phyloP scores from a whole-genome alignment of 2,113 vertebrate genomes.

The Dolichallabes microphthalmus region DNA sequence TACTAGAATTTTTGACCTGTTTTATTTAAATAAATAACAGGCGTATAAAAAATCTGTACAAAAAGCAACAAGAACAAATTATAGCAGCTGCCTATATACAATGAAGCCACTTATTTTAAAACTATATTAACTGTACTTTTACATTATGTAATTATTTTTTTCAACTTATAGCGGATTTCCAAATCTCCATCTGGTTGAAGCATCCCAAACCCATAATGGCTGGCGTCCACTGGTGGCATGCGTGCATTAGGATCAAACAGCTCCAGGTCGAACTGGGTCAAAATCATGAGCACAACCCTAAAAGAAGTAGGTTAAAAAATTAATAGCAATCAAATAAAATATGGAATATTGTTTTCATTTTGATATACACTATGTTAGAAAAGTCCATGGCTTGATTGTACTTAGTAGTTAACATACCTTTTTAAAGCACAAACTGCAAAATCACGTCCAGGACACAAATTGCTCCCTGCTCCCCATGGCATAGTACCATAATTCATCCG shows the following conservation, averaged over 20 bases:
- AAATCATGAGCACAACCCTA: conserved; percentile 76
- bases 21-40: conserved; percentile 19
- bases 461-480: conserved; percentile 79
- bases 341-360: not conserved
- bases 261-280: conserved; percentile 75
- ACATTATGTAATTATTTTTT: conserved; percentile 56
- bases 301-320: conserved; percentile 23
- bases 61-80: not conserved
- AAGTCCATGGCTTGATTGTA: not conserved
- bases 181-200: conserved; percentile 74
- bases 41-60: not conserved
- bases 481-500: conserved; percentile 72
- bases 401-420: conserved; percentile 60
- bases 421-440: conserved; percentile 74
- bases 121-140: conserved; percentile 26
- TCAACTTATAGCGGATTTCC: conserved; percentile 66
- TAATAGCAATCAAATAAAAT: not conserved
- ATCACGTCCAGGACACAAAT: conserved; percentile 67
- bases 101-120: conserved; percentile 11
- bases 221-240: conserved; percentile 72
- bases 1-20: not conserved
- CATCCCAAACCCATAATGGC: conserved; percentile 76
- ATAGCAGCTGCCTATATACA: not conserved
- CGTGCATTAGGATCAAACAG: conserved; percentile 58
- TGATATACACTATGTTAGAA: not conserved